Conservation (phyloP, 2,113 vertebrate genomes). For the Gambusia holbrooki region DNA sequence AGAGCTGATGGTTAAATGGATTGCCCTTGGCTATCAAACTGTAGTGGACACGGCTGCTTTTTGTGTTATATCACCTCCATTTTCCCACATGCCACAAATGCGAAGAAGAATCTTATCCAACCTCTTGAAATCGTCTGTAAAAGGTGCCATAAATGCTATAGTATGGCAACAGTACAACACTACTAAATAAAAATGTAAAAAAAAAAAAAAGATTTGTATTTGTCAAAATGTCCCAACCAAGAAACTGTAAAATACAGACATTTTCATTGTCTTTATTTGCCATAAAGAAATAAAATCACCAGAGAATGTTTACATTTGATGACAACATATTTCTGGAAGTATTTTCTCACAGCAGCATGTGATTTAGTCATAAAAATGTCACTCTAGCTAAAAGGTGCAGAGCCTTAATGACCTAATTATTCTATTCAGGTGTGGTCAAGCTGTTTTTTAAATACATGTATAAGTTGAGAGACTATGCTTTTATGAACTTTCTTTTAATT, state of each 20-base stretch:
- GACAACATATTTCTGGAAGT: no score
- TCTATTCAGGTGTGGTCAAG: no score
- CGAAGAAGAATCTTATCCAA: background rate
- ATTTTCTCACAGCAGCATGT: no score
- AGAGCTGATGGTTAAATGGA: conserved; percentile 4
- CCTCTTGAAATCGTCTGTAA: background rate
- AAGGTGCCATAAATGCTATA: background rate
- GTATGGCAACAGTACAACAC: background rate
- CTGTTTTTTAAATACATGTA: no score
- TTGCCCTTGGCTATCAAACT: conserved; percentile 1
- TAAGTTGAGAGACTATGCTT: no score
- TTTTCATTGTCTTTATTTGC: no score
- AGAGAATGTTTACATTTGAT: no score
- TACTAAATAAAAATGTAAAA: background rate
- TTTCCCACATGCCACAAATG: conserved; percentile 4
- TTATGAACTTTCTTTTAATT: no score
- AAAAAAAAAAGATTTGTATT: background rate
- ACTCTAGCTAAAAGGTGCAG: no score
- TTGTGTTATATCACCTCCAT: conserved; percentile 22
- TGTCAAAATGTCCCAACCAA: background rate
- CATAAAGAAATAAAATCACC: no score
- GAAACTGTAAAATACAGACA: background rate
- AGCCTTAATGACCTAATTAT: no score
- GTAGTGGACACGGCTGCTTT: background rate
- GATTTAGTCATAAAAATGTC: no score